Evolutionary conservation across 2,113 vertebrate species (phyloP), one percentile per base, ranked within the genome.

Genomic region (Phoxinus phoxinus): DNA sequence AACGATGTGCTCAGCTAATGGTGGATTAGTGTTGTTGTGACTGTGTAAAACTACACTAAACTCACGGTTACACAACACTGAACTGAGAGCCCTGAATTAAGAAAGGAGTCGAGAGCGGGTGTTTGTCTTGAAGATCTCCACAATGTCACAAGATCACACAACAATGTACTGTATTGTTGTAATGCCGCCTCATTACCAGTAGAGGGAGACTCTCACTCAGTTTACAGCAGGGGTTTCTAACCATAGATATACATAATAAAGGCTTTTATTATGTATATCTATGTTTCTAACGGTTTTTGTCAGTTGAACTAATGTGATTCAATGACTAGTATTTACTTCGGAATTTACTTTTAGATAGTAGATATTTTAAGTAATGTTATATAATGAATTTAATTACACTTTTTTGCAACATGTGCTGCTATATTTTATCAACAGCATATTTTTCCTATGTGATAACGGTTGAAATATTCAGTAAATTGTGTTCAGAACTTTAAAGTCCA

Each of bases 191-290:
- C 71, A 46, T 25, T 12, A 27, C 91, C 94, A 93, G 85, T 84
- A 94, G 94, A 90, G 89, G 93, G 93, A 86, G 86, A 69, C 85
- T 63, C 80, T 53, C 35, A 86, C 21, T 44, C 37, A 84, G 72
- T 30, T 46, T 32, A 35, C 13, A 75, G n/a, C 58, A 61, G 4
- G 11, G 4, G 35, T n/a, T 41, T 10, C 21, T 21, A 69, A 41
- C 21, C n/a, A n/a, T n/a, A n/a, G n/a, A n/a, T n/a, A n/a, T n/a
- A n/a, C n/a, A n/a, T n/a, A n/a, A n/a, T n/a, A n/a, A n/a, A n/a
- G n/a, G n/a, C n/a, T n/a, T n/a, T n/a, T n/a, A n/a, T n/a, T n/a
- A n/a, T n/a, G n/a, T n/a, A n/a, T n/a, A n/a, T n/a, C n/a, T n/a
- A n/a, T n/a, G 35, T n/a, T 41, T 10, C 21, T 21, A 69, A 41